Percentiles rank a stretch among this genome's conserved stretches.
These are phyloP conservation scores for Aphelenchoides bicaudatus DNA, from an alignment of 2,888 invertebrate genomes.

Conservation along the genomic window DNA sequence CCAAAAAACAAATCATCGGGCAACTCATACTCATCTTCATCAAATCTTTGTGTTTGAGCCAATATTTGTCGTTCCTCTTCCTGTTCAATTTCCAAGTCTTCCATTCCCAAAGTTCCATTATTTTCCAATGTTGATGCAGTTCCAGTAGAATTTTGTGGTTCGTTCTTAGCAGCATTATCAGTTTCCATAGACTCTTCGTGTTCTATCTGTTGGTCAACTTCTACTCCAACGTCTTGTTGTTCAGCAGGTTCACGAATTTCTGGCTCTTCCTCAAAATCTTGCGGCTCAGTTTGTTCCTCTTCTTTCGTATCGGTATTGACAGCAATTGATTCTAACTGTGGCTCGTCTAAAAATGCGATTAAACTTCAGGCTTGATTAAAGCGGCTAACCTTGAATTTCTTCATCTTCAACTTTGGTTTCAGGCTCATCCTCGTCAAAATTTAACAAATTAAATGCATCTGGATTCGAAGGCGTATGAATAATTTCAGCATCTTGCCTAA, in stretches of 20 bases:
- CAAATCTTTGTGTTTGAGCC: background rate
- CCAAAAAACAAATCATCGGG: slow-evolving; percentile 25
- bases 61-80: background rate
- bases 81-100: too few relatives aligned
- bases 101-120: too few relatives aligned
- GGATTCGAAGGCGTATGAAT: slow-evolving; percentile 20
- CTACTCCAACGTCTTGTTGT: background rate
- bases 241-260: background rate
- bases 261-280: slow-evolving; percentile 11
- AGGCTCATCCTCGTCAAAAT: slow-evolving; percentile 13
- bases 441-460: slow-evolving; percentile 24
- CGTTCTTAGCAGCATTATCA: too few relatives aligned
- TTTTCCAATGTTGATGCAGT: too few relatives aligned
- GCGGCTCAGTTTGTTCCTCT: slow-evolving; percentile 18
- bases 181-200: too few relatives aligned
- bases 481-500: slow-evolving; percentile 26
- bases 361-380: too few relatives aligned
- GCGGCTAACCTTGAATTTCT: too few relatives aligned
- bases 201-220: too few relatives aligned
- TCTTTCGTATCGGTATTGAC: background rate
- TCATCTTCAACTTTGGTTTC: background rate
- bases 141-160: too few relatives aligned
- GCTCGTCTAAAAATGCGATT: too few relatives aligned
- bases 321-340: too few relatives aligned
- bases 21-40: slow-evolving; percentile 8